Evolutionary conservation across 1,140 invertebrate genomes (phyloP).

Genomic region (Triops longicaudatus): DNA sequence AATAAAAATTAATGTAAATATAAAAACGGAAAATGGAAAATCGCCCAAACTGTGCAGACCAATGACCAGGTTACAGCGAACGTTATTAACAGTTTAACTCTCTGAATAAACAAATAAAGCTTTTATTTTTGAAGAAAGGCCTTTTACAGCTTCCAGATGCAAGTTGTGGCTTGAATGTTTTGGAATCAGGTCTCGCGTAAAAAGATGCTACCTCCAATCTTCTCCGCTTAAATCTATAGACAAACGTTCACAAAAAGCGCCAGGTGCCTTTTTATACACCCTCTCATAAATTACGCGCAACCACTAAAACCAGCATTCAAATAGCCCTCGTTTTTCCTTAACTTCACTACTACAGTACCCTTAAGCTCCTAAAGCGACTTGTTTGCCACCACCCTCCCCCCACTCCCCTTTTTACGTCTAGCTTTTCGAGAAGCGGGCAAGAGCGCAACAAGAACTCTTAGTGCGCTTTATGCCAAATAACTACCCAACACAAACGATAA

Average conservation of each 20-base stretch:
- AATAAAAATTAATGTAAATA: no score
- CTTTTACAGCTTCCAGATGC: no score
- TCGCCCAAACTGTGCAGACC: no score
- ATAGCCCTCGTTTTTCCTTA: conserved; percentile 11
- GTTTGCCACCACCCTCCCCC: background rate
- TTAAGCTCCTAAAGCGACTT: background rate
- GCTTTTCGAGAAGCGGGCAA: background rate
- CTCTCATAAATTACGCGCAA: conserved; percentile 9
- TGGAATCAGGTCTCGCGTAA: background rate
- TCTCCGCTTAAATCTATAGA: background rate
- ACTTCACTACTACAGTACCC: background rate
- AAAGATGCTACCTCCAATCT: background rate
- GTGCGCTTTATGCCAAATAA: conserved; percentile 2
- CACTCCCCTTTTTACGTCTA: background rate
- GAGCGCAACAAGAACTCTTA: background rate
- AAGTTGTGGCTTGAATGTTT: background rate
- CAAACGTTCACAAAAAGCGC: background rate
- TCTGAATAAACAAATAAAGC: no score
- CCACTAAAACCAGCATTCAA: conserved; percentile 15
- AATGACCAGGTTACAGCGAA: no score
- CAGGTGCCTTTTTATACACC: conserved; percentile 9
- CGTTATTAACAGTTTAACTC: no score
- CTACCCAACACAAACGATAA: conserved; percentile 6
- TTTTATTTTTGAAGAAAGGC: no score
- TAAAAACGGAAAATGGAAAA: no score